Base-by-base conservation (phyloP, 2,888 invertebrate species). In the Deilephila porcellus region DNA sequence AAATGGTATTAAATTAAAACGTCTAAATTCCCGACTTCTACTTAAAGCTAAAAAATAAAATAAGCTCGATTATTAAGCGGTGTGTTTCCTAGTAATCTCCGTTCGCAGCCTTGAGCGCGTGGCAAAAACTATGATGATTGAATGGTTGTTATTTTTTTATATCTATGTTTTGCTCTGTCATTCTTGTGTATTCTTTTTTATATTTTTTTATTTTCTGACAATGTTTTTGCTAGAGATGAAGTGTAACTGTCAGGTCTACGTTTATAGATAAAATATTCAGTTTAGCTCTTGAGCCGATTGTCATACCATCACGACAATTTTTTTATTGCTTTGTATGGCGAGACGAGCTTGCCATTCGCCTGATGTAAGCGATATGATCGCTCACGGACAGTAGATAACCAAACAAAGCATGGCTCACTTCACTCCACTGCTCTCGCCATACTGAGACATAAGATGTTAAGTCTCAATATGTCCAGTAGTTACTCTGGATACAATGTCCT, bases 51-150 rank as follows among this genome's bases (percentile, higher is more conserved):
- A 64, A 14, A 64, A 64, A 37, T 63, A 37, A 45, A 67, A 67
- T 67, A 67, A 67, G 67, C 52, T 67, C 67, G 67, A 20, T 52
- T 34, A 63, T 8, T 63, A 34, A 63, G 37, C 45, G 25, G 14
- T 37, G 37, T 67, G 52, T 52, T 67, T 67, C 67, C 67, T 67
- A 25, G 4, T 67, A 20, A 20, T 67, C 45, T 45, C 45, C 67
- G 45, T 67, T 64, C 32, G 37, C 17, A 67, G 17, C 67, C 67
- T 67, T 67, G 67, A 45, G 25, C 25, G 67, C 64, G 20, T 67
- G 20, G 67, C 67, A 67, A 67, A 67, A 67, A 67, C 64, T 5
- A 17, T 25, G 67, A 67, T 52, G 67, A 67, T 67, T 52, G 29
- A 67, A 67, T 67, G 37, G 20, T 64, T 64, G 20, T 37, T 64